Evolutionary conservation across 1,140 invertebrate species (phyloP), one percentile per base, ranked within the genome.

Genomic region (Choristoneura fumiferana): DNA sequence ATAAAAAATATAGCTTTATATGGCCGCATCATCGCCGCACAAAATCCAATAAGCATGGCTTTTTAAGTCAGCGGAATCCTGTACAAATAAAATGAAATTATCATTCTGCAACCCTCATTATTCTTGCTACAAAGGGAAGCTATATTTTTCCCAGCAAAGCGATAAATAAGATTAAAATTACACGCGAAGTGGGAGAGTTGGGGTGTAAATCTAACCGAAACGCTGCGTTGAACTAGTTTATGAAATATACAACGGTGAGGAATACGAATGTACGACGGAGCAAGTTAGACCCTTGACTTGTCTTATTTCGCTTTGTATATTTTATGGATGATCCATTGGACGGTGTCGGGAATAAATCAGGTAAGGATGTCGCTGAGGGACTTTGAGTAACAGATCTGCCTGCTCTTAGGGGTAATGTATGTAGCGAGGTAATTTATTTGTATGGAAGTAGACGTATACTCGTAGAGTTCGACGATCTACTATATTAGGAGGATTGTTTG

Each of bases 151-250:
- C 10, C 34, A 58, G 39, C 56, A 58, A 38, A 54, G 58, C 65
- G 52, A 73, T 76, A 79, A 79, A 79, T 64, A 78, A 76, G 67
- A 78, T 76, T 79, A 78, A 82, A 73, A 79, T 78, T 79, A 75
- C 77, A 76, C 45, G n/a, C 45, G 37, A 57, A n/a, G n/a, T n/a
- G n/a, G 53, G 60, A 57, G 59, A 65, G 54, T 53, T 60, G 57
- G 54, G 39, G 36, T 18, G 67, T 80, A 73, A 73, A 80, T 77
- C 67, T 69, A 15, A 22, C 49, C 29, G 22, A 8, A 36, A 62
- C 62, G 43, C 58, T 60, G 54, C 40, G 56, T 34, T n/a, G n/a
- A n/a, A n/a, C n/a, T 37, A 37, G 53, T 39, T 62, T 61, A 59
- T 65, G 58, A 60, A 60, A 43, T 43, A 43, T 43, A 43, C 40